Percentiles rank a stretch among this genome's conserved stretches.
Conservation (phyloP, 2,888 invertebrate species). For the Minunthozetes semirufus region DNA sequence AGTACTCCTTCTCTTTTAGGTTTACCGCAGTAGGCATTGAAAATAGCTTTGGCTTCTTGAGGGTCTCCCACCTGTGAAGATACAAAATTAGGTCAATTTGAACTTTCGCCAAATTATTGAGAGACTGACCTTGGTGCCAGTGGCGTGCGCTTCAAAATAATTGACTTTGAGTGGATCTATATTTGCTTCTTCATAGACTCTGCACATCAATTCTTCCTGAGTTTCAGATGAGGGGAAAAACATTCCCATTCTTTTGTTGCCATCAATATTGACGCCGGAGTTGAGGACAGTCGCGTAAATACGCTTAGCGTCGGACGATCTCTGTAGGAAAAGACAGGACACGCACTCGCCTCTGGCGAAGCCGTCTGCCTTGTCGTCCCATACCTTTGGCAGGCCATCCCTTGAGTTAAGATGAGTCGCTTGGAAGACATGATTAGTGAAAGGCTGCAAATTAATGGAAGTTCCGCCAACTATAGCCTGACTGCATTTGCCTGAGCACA, state of each 20-base stretch:
- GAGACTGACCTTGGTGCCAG: slow-evolving; percentile 80
- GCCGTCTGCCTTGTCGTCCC: slow-evolving; percentile 53
- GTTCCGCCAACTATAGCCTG: slow-evolving; percentile 66
- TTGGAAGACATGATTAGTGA: slow-evolving; percentile 66
- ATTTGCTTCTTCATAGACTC: slow-evolving; percentile 74
- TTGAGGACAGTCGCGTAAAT: background rate
- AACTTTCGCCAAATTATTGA: slow-evolving; percentile 55
- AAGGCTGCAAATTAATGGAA: slow-evolving; percentile 51
- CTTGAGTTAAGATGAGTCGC: slow-evolving; percentile 83
- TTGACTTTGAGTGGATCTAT: slow-evolving; percentile 62
- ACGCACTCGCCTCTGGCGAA: slow-evolving; percentile 75
- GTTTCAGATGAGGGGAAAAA: slow-evolving; percentile 56
- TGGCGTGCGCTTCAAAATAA: slow-evolving; percentile 65
- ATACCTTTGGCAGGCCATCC: slow-evolving; percentile 83
- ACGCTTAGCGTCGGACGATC: slow-evolving; percentile 51
- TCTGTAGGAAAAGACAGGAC: slow-evolving; percentile 64
- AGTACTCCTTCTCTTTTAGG: slow-evolving; percentile 65
- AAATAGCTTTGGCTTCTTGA: slow-evolving; percentile 52
- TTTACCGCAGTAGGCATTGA: slow-evolving; percentile 50
- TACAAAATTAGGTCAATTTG: background rate
- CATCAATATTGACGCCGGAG: slow-evolving; percentile 56
- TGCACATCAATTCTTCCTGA: slow-evolving; percentile 60
- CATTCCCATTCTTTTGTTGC: slow-evolving; percentile 66
- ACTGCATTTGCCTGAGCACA: slow-evolving; percentile 56
- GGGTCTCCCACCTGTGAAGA: slow-evolving; percentile 49